Base-by-base conservation (phyloP, 2,888 invertebrate genomes). In the Sphaerophoria taeniata region DNA sequence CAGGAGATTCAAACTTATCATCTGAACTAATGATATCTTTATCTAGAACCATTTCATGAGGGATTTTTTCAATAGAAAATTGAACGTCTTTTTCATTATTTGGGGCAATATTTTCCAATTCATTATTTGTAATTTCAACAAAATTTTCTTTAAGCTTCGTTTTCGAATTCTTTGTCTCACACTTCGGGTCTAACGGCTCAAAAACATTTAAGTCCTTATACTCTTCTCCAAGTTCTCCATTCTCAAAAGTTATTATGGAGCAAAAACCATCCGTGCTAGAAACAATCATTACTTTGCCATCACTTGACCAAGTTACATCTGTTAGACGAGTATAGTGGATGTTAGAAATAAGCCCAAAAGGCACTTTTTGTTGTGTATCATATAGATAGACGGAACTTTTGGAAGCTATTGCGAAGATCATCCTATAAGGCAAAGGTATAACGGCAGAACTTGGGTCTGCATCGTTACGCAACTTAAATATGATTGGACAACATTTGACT, bases 251-350 rank as follows among this genome's bases (percentile, higher is more conserved):
- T 31, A 97, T 93, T 69, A 98, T 93, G 0, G 97, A 96, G 91
- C 97, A 97, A 91, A 96, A 98, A 1, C 98, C 98, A 92, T 98
- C 98, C 0, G 97, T 96, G 12, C 98, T 98, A 3, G 97, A 96
- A 0, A 96, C 95, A 6, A 96, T 93, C 76, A 98, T 92, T 71
- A 96, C 92, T 78, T 93, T 92, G 0, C 97, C 98, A 93, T 98
- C 96, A 11, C 93, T 92, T 0, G 97, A 97, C 98, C 98, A 98
- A 0, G 96, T 92, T n/a, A 98, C 89, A 91, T 98, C 98, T 6
- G 97, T 97, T 55, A 98, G 93, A 87, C 96, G 93, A n/a, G 97
- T 96, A 89, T 97, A 98, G 91, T 98, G 98, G 87, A 98, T 96
- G 89, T 97, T 96, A 33, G 96, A 95, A 72, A 98, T 94, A 70